Percentiles rank a stretch among this genome's conserved stretches.
Conservation (phyloP, 2,888 invertebrate species). For the Hofmannophila pseudospretella region DNA sequence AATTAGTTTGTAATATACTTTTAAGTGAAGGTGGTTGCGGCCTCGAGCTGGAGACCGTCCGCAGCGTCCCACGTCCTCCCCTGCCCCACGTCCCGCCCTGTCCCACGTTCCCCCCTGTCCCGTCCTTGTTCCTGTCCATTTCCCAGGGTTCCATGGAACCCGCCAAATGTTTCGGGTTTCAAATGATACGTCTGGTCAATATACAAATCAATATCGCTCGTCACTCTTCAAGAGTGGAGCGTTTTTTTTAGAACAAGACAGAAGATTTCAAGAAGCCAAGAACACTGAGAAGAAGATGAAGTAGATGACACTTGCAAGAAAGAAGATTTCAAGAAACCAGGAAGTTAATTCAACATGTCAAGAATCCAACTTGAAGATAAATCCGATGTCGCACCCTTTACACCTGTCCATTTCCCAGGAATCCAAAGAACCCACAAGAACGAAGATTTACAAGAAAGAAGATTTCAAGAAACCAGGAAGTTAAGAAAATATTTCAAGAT, state of each 20-base stretch:
- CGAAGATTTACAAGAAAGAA: background rate
- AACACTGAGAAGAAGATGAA: no score
- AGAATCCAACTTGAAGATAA: no score
- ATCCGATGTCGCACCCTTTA: conserved; percentile 1
- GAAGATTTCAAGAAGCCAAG: background rate
- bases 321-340: no score
- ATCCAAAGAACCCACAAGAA: conserved; percentile 1
- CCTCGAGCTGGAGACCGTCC: conserved; percentile 45
- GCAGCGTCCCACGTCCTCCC: conserved; percentile 47
- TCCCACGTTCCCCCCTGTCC: conserved; percentile 20
- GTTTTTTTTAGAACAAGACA: background rate
- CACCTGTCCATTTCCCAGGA: conserved; percentile 4
- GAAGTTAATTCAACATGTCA: no score
- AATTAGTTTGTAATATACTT: conserved; percentile 73
- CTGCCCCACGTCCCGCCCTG: conserved; percentile 36
- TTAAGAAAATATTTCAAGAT: no score
- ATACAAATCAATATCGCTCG: background rate
- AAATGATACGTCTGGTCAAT: background rate
- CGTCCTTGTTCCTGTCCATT: conserved; percentile 33
- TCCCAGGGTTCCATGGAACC: conserved; percentile 57
- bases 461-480: no score
- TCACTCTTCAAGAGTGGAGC: background rate
- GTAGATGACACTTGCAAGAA: no score
- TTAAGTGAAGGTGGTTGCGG: conserved; percentile 66
- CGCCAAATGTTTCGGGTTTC: conserved; percentile 53